Conservation (phyloP, 2,113 vertebrate species). For the Strigops habroptila region DNA sequence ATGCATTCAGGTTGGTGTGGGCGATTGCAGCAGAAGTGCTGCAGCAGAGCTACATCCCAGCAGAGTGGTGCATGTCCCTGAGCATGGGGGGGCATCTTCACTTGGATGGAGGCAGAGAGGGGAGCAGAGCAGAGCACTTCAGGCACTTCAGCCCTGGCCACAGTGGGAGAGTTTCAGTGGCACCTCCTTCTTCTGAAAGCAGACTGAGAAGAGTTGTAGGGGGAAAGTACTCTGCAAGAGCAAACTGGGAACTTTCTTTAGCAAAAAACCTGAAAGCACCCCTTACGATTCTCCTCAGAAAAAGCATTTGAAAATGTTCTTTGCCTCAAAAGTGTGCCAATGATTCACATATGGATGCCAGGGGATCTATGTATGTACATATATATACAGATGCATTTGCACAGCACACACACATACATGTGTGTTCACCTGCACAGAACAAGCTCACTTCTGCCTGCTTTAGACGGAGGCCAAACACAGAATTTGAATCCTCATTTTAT, state of each 20-base stretch:
- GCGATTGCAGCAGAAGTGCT: not conserved
- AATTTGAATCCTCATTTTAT: not conserved
- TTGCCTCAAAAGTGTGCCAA: not conserved
- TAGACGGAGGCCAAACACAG: not conserved
- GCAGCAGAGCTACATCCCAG: not conserved
- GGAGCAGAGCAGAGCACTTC: not conserved
- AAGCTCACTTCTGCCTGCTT: not conserved
- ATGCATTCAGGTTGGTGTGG: not conserved
- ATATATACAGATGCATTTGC: accelerated
- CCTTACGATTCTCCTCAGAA: not conserved
- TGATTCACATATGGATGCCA: not conserved
- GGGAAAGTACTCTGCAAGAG: not conserved
- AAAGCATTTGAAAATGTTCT: not conserved
- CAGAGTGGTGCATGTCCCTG: accelerated
- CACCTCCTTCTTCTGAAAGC: not conserved
- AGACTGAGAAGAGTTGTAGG: not conserved
- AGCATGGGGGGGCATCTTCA: not conserved
- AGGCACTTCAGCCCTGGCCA: not conserved
- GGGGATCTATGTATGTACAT: not conserved
- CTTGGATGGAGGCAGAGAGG: not conserved
- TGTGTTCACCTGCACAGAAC: accelerated
- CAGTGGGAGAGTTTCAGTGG: not conserved
- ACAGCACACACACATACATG: accelerated
- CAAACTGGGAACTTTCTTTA: not conserved
- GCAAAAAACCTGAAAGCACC: not conserved